Conservation (phyloP, 1,140 invertebrate genomes). For the Trichonephila inaurata region DNA sequence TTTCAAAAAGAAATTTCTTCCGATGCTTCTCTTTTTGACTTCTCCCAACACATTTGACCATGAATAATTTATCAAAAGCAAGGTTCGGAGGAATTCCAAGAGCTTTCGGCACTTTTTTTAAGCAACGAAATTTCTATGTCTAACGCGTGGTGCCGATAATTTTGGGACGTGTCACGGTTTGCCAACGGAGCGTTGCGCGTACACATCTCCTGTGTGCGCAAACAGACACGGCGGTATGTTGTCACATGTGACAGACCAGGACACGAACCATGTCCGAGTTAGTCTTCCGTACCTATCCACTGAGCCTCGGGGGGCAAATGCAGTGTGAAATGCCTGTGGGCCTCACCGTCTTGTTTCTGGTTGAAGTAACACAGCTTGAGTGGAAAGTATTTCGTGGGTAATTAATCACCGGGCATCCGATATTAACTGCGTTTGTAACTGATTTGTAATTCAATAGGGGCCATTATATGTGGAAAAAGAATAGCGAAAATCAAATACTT, state of each 20-base stretch:
- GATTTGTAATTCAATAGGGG: too few relatives aligned
- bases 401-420: not conserved
- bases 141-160: not conserved
- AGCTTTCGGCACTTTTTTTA: slow-evolving; percentile 13
- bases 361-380: not conserved
- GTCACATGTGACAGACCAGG: not conserved
- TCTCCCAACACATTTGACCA: not conserved
- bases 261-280: not conserved
- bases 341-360: not conserved
- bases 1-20: not conserved
- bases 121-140: not conserved
- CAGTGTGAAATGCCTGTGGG: not conserved
- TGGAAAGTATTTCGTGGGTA: not conserved
- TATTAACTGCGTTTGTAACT: too few relatives aligned
- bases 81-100: not conserved
- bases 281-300: not conserved
- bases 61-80: slow-evolving; percentile 23
- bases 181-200: not conserved
- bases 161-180: slow-evolving; percentile 2
- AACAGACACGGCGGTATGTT: not conserved
- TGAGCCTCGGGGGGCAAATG: not conserved
- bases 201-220: not conserved
- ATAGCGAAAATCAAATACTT: too few relatives aligned
- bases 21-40: not conserved
- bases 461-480: too few relatives aligned